Percentiles rank a stretch among this genome's conserved stretches.
These are phyloP conservation scores for Macrostomum cliftonense DNA, from an alignment of 2,888 invertebrate species.

Conservation along the genomic window DNA sequence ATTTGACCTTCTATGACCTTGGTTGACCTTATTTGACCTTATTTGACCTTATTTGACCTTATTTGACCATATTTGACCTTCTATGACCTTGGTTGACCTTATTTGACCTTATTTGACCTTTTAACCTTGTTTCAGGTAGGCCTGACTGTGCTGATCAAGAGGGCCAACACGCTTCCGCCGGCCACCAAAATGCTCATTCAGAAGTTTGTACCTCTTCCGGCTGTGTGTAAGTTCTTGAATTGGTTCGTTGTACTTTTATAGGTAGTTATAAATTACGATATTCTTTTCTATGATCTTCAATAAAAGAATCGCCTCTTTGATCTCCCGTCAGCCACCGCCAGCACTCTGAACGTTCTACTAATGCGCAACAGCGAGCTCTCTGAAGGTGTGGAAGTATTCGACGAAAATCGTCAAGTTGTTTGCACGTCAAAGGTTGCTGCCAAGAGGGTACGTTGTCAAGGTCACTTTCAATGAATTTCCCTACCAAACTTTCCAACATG, in stretches of 20 bases:
- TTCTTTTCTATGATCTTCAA: no score
- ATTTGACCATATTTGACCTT: no score
- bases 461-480: no score
- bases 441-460: constrained; percentile 26
- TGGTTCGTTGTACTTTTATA: no score
- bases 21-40: no score
- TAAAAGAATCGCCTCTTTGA: not conserved
- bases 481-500: no score
- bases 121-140: constrained; percentile 29
- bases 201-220: constrained; percentile 38
- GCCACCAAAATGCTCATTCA: constrained; percentile 36
- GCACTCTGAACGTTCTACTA: constrained; percentile 38
- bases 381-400: constrained; percentile 39
- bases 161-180: constrained; percentile 28
- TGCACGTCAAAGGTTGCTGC: constrained; percentile 41
- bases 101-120: no score
- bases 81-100: no score
- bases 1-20: no score
- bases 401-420: constrained; percentile 32
- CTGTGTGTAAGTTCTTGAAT: constrained; percentile 32
- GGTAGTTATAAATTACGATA: no score
- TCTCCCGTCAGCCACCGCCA: constrained; percentile 33
- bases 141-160: constrained; percentile 26
- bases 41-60: no score
- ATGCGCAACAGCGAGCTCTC: constrained; percentile 39